Evolutionary conservation across 64 coral and sea anemone genomes (phyloP), one percentile per base, ranked within the genome.

Genomic region (Montipora sp.): DNA sequence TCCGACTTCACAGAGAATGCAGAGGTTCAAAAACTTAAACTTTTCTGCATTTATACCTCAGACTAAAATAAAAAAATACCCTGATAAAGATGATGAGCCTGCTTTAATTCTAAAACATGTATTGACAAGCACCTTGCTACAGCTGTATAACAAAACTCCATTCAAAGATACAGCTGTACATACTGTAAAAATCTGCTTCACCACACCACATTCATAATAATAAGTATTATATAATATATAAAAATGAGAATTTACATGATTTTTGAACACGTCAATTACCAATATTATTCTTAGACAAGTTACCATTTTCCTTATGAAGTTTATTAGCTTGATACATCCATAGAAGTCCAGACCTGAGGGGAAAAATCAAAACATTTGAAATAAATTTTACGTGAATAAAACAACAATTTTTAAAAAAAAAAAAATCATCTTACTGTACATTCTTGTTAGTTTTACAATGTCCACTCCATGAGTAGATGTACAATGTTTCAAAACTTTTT

Each of bases 231-330:
- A 36, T 36, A 73, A 73, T 27, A 0, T 1, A 11, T 11, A 27
- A 73, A 27, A 21, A 5, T 24, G 23, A 12, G 21, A n/a, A 71
- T 71, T 21, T 22, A 15, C 18, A 71, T 71, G 20, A n/a, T 22
- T 22, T 20, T 5, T 71, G 5, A 6, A 6, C 19, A 21, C 1
- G 4, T 13, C 68, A 71, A 7, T 71, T 68, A 12, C 4, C 11
- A 57, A 19, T 15, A 71, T 23, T 7, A 71, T 21, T 21, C 16
- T 44, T 45, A 27, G 43, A 11, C 50, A 27, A 23, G 19, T 90
- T 89, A 98, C 97, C 97, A 89, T 87, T 75, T 93, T 94, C 80
- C 97, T 93, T 51, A 98, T 94, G 75, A 89, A 98, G 77, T 98
- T 98, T 10, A 98, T 75, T 23, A 98, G 6, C 48, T 94, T 98